Percentiles rank a stretch among this genome's conserved stretches.
Conservation (phyloP, 2,888 invertebrate species). For the Mamestra brassicae region DNA sequence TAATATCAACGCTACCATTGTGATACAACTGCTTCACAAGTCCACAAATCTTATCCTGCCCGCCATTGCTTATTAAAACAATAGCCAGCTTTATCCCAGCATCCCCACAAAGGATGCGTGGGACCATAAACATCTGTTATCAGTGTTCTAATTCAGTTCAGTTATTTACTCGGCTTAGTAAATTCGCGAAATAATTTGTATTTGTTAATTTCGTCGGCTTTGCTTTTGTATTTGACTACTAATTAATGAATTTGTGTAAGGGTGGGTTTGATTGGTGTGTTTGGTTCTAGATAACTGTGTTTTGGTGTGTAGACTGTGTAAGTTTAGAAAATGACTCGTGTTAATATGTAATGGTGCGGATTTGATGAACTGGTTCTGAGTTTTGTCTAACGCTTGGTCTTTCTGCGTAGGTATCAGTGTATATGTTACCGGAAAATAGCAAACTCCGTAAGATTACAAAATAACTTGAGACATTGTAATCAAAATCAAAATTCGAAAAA, state of each 20-base stretch:
- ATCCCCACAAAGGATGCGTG: conserved; percentile 45
- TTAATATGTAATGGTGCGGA: conserved; percentile 1
- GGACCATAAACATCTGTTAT: conserved; percentile 56
- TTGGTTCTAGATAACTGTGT: background rate
- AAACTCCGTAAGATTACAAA: too few relatives aligned
- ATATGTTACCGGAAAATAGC: too few relatives aligned
- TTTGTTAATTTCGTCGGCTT: conserved; percentile 45
- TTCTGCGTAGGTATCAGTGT: background rate
- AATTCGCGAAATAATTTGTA: conserved; percentile 52
- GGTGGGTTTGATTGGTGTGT: conserved; percentile 1
- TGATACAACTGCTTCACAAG: conserved; percentile 20
- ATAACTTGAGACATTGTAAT: too few relatives aligned
- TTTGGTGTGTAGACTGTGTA: background rate
- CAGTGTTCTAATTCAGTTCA: conserved; percentile 34
- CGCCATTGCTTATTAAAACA: conserved; percentile 43
- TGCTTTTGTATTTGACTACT: conserved; percentile 47
- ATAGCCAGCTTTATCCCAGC: conserved; percentile 18
- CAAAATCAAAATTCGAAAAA: too few relatives aligned
- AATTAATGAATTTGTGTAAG: conserved; percentile 39
- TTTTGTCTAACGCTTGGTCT: background rate
- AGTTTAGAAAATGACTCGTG: background rate
- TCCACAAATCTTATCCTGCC: conserved; percentile 34
- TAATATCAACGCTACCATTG: conserved; percentile 11
- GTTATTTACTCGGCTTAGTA: conserved; percentile 42
- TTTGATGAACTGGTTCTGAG: background rate